phyloP scores from a whole-genome alignment of 2,797 vertebrate species.

The Poeciliopsis gracilis region DNA sequence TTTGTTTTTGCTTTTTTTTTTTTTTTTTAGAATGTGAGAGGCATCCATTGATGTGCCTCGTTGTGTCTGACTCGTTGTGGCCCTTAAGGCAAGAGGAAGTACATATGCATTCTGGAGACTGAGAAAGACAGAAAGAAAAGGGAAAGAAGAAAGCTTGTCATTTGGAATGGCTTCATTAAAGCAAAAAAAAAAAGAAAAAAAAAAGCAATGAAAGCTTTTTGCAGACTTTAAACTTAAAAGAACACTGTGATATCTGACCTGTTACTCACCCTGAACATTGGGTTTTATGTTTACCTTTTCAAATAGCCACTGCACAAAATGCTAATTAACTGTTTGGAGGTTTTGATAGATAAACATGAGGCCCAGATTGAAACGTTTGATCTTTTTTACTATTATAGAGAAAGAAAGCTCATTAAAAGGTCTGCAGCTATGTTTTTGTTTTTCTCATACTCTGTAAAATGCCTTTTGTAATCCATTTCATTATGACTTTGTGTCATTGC shows the following conservation, averaged over 20 bases:
- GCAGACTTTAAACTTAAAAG: conserved; percentile 32
- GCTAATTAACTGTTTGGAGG: conserved; percentile 35
- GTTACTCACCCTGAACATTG: conserved; percentile 9
- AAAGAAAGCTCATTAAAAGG: conserved; percentile 21
- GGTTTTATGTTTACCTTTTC: conserved; percentile 32
- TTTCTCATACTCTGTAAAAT: conserved; percentile 43
- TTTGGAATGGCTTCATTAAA: conserved; percentile 23
- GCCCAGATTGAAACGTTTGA: neutral
- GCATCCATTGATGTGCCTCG: conserved; percentile 56
- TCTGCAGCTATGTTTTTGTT: conserved; percentile 34
- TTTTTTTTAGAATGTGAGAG: conserved; percentile 65
- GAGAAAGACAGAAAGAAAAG: conserved; percentile 9
- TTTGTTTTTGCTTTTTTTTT: neutral
- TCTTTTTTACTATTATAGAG: neutral
- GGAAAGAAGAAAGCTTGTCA: conserved; percentile 2
- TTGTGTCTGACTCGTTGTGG: conserved; percentile 62
- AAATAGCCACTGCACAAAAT: conserved; percentile 15
- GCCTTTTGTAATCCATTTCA: conserved; percentile 38
- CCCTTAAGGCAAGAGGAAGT: conserved; percentile 57
- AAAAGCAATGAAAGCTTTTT: conserved; percentile 3
- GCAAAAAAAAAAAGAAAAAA: neutral
- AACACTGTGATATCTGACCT: conserved; percentile 19
- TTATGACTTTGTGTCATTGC: conserved; percentile 29
- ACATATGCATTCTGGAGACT: conserved; percentile 43
- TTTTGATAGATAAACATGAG: neutral